Percentiles rank a stretch among this genome's conserved stretches.
Conservation (phyloP, 2,797 vertebrate genomes). For the Bradypodion pumilum region DNA sequence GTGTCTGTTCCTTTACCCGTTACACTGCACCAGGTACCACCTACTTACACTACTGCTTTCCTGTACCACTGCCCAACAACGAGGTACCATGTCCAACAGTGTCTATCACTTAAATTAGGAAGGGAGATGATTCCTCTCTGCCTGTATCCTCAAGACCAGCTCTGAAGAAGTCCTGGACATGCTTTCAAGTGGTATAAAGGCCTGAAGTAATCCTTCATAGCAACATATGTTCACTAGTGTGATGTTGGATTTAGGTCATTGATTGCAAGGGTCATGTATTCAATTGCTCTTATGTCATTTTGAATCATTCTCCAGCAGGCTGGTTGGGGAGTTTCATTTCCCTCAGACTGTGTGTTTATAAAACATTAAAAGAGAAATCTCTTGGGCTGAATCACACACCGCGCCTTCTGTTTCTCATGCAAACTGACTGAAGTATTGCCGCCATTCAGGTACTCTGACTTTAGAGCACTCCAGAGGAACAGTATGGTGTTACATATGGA, state of each 20-base stretch:
- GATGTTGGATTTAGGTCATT: background rate
- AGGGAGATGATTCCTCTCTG: no score
- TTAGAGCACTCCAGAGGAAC: conserved; percentile 22
- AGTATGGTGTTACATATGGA: background rate
- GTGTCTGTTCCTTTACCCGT: no score
- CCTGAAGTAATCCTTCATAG: no score
- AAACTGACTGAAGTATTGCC: background rate
- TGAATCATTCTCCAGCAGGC: conserved; percentile 23
- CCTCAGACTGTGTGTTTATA: conserved; percentile 2
- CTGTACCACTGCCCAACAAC: background rate
- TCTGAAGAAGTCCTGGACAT: no score
- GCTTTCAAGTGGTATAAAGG: no score
- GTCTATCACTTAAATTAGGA: no score
- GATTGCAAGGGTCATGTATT: conserved; percentile 18
- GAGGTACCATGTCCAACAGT: no score
- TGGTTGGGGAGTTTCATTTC: conserved; percentile 16
- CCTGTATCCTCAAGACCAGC: no score
- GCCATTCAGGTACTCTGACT: background rate
- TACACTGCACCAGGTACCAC: no score
- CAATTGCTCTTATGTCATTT: conserved; percentile 33
- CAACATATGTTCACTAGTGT: no score
- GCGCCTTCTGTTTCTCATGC: conserved; percentile 1
- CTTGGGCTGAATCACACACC: background rate
- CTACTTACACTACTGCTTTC: background rate
- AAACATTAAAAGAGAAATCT: conserved; percentile 14